Evolutionary conservation across 2,797 vertebrate species (phyloP), one percentile per base, ranked within the genome.

Genomic region (Pantherophis vulpinus): DNA sequence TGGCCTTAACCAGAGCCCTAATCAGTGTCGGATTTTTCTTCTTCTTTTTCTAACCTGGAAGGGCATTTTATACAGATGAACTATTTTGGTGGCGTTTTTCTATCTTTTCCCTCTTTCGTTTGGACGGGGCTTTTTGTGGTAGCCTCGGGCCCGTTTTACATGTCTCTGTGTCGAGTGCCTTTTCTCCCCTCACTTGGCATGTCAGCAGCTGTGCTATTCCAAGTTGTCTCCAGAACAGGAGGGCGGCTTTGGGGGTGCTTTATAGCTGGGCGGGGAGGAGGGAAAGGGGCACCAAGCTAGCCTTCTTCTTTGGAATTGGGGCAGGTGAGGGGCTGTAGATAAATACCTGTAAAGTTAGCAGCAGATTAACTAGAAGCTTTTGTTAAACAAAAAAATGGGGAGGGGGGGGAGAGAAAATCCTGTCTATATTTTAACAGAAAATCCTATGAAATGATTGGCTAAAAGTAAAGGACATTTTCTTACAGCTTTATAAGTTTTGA

Each of bases 1-100:
- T 96, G 96, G 97, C 97, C 97, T 97, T 97, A 96, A 96, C n/a
- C 95, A 95, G 95, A 97, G 95, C 97, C 96, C 96, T 96, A 94
- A 93, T 96, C 95, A 94, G 96, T 27, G 54, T 90, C 87, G 37
- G 37, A n/a, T 59, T 96, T 94, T 95, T n/a, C 9, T 59, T 93
- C 54, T 93, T 74, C 23, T 29, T 93, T 88, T 93, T 89, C 56
- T 86, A 93, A 86, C 63, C 93, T 87, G 86, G 97, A 96, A 97
- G 97, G 97, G 97, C 96, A 95, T 97, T 97, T 97, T 97, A 95
- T 97, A 97, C 95, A 97, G 95, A 97, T 93, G 32, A 96, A 96
- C 96, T 97, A 97, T 97, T 97, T 97, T 97, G 93, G 90, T 91
- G 51, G 58, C 37, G 25, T 89, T 83, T 88, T 91, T 27, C 37